Base-by-base conservation (phyloP, 2,797 vertebrate species). In the Epinephelus awoara region DNA sequence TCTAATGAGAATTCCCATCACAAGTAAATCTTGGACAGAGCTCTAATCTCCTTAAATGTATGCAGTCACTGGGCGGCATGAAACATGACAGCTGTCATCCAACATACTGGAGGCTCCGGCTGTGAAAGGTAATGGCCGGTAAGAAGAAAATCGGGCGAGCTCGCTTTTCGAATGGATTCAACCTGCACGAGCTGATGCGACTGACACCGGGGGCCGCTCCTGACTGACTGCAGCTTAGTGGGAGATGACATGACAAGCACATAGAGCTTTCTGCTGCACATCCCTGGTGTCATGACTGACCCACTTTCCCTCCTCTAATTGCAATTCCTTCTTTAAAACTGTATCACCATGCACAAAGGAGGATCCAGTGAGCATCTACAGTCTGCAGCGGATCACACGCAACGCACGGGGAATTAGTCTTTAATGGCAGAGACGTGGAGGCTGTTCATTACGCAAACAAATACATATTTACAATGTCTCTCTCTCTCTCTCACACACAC, bases 231-330 rank as follows among this genome's bases (percentile, higher is more conserved):
- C 75, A 83, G 84, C 87, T 84, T 82, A 91, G 75, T 29, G 75
- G 69, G 82, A 89, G 77, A 85, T 76, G 87, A 92, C 91, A 87
- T 79, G 86, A 91, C 86, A 75, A 88, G 85, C 66, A 21, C 81
- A 86, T 56, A 64, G 80, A 70, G 84, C 89, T 84, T 82, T 79
- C 85, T 84, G 79, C 74, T 67, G 84, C 80, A 54, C 72, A 52
- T 90, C 89, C 88, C 76, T 6, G 47, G 86, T 86, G 91, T 83
- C 75, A 70, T 1, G 6, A 58, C 17, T 82, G 90, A 90, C 93
- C 90, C 91, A 92, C 85, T 89, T 88, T 23, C 58, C 57, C 46
- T 25, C 10, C 42, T 76, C 77, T 89, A 85, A 92, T 90, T 91
- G 86, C 81, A 69, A 76, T 82, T 89, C 84, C 76, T 77, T 83